phyloP scores from a whole-genome alignment of 2,888 invertebrate species.

The Plebejus melissa region DNA sequence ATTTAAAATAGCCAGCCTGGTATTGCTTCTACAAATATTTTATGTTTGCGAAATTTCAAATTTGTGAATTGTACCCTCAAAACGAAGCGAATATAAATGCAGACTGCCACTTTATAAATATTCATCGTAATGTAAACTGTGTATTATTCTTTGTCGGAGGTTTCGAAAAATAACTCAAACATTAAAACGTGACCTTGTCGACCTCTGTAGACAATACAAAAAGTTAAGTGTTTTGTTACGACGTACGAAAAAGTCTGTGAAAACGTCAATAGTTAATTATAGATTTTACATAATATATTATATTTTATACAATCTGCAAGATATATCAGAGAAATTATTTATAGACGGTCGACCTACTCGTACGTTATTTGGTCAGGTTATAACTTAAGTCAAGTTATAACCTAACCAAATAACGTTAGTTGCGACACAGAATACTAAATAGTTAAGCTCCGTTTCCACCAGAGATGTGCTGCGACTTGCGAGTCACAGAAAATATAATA shows the following conservation, averaged over 20 bases:
- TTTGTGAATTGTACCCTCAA: constrained; percentile 1
- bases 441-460: no score
- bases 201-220: constrained; percentile 8
- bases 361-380: no score
- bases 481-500: no score
- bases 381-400: no score
- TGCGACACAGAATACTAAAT: no score
- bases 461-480: no score
- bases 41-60: neutral
- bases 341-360: no score
- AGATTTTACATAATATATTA: neutral
- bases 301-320: neutral
- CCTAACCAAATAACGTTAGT: no score
- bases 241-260: neutral
- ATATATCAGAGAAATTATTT: neutral
- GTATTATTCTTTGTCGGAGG: neutral
- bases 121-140: neutral
- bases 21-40: neutral
- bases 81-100: neutral
- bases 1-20: neutral
- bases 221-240: neutral
- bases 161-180: neutral
- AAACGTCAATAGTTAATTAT: neutral
- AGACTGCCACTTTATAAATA: neutral
- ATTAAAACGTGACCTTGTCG: constrained; percentile 3